phyloP scores from a whole-genome alignment of 1,140 invertebrate genomes.

The Venturia canescens region DNA sequence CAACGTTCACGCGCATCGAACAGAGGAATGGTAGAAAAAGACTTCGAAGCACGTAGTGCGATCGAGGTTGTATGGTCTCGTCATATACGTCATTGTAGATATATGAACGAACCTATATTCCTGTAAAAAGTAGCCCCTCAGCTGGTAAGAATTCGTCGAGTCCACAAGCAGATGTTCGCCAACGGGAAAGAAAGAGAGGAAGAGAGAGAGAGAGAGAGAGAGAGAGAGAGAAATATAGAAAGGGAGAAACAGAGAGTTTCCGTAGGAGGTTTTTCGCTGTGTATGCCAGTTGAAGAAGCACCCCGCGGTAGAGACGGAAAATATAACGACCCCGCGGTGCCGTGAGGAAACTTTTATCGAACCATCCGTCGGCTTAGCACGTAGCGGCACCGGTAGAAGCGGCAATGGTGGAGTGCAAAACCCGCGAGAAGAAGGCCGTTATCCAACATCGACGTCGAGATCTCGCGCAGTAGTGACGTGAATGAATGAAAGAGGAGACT shows the following conservation, averaged over 20 bases:
- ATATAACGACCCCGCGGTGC: conserved; percentile 33
- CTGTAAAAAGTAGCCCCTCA: conserved; percentile 18
- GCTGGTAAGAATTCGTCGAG: conserved; percentile 14
- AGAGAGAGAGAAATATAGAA: background rate
- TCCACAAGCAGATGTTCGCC: background rate
- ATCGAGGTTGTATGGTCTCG: background rate
- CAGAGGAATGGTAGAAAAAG: background rate
- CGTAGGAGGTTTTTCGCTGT: conserved; percentile 22
- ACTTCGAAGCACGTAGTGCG: background rate
- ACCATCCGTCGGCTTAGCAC: conserved; percentile 42
- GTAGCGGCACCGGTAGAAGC: conserved; percentile 28
- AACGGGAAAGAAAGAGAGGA: background rate
- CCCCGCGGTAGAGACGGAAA: background rate
- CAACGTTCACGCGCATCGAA: conserved; percentile 27
- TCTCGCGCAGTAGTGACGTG: conserved; percentile 6
- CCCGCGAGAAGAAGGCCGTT: background rate
- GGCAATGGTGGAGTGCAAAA: background rate
- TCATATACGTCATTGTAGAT: background rate
- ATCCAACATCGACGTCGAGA: conserved; percentile 30
- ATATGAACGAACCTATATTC: background rate
- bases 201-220: background rate
- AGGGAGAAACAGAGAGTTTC: conserved; percentile 8
- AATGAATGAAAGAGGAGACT: background rate
- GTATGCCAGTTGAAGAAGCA: conserved; percentile 9
- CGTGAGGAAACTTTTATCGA: conserved; percentile 38